A percentile compares a stretch with the other conserved stretches of the same genome.
Conservation (phyloP, 2,113 vertebrate genomes). For the Sceloporus tristichus region DNA sequence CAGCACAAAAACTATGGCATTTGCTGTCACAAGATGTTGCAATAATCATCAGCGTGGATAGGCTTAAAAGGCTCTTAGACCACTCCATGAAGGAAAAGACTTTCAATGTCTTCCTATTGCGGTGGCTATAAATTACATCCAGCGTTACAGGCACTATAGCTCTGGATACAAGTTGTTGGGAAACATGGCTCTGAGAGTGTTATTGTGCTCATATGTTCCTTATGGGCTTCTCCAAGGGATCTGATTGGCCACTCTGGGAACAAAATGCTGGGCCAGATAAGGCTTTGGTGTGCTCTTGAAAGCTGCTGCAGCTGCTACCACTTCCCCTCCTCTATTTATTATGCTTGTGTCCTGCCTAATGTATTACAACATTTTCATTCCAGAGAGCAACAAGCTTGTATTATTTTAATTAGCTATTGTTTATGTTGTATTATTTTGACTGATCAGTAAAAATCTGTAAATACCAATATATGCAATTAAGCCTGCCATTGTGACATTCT, state of each 20-base stretch:
- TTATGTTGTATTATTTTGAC: slow-evolving; percentile 77
- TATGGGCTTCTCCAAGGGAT: background rate
- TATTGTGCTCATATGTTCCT: background rate
- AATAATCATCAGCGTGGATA: no score
- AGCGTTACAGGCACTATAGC: no score
- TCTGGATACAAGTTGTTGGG: background rate
- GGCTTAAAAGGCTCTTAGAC: no score
- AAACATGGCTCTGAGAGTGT: background rate
- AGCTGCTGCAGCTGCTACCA: no score
- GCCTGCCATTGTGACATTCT: slow-evolving; percentile 69
- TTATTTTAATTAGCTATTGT: slow-evolving; percentile 68
- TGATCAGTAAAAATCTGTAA: slow-evolving; percentile 72
- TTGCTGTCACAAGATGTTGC: no score
- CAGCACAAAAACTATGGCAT: no score
- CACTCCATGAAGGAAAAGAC: no score
- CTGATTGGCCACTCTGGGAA: background rate
- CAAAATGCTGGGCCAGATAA: background rate
- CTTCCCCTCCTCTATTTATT: background rate
- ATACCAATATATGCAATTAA: slow-evolving; percentile 71
- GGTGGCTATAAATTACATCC: no score
- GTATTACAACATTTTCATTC: slow-evolving; percentile 40
- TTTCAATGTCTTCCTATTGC: no score
- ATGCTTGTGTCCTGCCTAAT: slow-evolving; percentile 12
- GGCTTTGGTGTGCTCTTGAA: background rate
- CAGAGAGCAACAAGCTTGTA: slow-evolving; percentile 38